Base-by-base conservation (phyloP, 2,797 vertebrate genomes). In the Lacerta viridis region DNA sequence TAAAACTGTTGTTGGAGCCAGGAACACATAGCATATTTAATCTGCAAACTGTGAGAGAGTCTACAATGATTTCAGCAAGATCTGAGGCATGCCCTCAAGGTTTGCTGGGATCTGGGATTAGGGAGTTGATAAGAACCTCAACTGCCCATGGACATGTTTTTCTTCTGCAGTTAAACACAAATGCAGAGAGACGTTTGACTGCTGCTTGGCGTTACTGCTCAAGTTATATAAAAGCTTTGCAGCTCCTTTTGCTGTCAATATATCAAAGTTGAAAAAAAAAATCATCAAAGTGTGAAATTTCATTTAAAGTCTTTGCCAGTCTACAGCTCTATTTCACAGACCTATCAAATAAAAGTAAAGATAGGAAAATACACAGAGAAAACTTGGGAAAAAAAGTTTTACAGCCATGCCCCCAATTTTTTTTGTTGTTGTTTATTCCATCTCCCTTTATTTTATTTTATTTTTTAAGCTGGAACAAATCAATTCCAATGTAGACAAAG, bases 81-180 rank as follows among this genome's bases (percentile, higher is more conserved):
- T 99, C 98, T 99, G 98, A 99, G 98, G 98, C 97, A 98, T 99
- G 98, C 98, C 99, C 99, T 99, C 98, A 98, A 99, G 98, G 98
- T 98, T 98, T 98, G 98, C 98, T 98, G 98, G 98, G 98, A 98
- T 98, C 98, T 98, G 98, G 98, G 99, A 99, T 99, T 99, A 99
- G 97, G 97, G 98, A 96, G 97, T 97, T 98, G 97, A 98, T 98
- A 97, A 98, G 98, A 98, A 98, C 97, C 97, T 97, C 94, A 94
- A 94, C 96, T 97, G 97, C 97, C 97, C 97, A 96, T 97, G 97
- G 98, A 98, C 97, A 97, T 98, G 97, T 97, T 98, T 98, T 98
- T 98, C 97, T 98, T 98, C 98, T 98, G 97, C 96, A 97, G 97
- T 98, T 98, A 97, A 98, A 98, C 98, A 97, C 98, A 99, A 99